These are phyloP conservation scores for Spongilla lacustris DNA, from an alignment of 37 sponge, comb jelly and placozoan species.

Conservation along the genomic window DNA sequence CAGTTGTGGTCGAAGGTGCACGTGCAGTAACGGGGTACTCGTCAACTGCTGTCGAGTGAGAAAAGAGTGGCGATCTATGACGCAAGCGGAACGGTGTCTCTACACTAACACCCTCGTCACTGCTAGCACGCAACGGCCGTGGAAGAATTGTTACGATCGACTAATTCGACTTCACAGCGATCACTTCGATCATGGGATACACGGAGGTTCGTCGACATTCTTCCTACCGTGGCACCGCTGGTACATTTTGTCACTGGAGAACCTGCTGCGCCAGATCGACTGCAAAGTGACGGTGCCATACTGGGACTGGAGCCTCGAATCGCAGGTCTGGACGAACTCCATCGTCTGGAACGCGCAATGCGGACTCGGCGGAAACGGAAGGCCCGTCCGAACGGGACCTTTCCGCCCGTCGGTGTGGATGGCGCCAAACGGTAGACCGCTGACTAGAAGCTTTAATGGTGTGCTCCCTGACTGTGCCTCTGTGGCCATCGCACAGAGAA, in stretches of 20 bases:
- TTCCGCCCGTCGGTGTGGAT: conserved; percentile 17
- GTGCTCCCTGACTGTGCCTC: conserved; percentile 10
- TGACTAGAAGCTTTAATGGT: conserved; percentile 31
- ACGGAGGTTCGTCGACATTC: neutral
- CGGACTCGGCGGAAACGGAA: conserved; percentile 46
- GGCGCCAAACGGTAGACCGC: neutral
- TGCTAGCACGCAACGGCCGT: conserved; percentile 17
- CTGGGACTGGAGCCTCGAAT: conserved; percentile 71
- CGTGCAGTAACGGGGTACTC: conserved; percentile 14
- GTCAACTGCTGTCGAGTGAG: conserved; percentile 43
- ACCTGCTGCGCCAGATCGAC: conserved; percentile 42
- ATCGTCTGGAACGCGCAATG: conserved; percentile 41
- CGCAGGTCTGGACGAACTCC: conserved; percentile 25
- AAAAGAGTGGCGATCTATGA: conserved; percentile 39
- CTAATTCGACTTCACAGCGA: conserved; percentile 22
- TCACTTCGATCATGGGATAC: conserved; percentile 27
- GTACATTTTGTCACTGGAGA: conserved; percentile 54
- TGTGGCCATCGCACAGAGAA: conserved; percentile 4
- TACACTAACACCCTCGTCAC: conserved; percentile 15
- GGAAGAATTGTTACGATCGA: conserved; percentile 16
- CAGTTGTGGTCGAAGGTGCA: conserved; percentile 34
- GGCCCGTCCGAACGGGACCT: conserved; percentile 34
- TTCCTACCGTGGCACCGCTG: conserved; percentile 65
- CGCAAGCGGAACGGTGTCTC: conserved; percentile 20
- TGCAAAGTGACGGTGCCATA: conserved; percentile 55